Evolutionary conservation across 2,797 vertebrate genomes (phyloP).

Genomic region (Pipistrellus pipistrellus): DNA sequence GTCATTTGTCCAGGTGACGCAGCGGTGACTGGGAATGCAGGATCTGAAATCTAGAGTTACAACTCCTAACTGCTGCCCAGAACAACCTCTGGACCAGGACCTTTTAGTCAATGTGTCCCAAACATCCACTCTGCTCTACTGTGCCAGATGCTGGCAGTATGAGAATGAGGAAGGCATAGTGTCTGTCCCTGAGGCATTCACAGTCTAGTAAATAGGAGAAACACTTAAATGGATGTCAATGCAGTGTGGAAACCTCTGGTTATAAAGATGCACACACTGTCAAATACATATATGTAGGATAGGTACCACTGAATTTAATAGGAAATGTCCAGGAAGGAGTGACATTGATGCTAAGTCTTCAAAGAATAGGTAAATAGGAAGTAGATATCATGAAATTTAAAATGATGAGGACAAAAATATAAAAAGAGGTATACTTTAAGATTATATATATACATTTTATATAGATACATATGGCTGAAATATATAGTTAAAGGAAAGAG

Average conservation of each 20-base stretch:
- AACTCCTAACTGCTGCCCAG: fast-evolving
- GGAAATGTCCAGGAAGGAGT: background rate
- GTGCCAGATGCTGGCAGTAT: background rate
- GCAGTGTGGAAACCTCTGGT: too few relatives aligned
- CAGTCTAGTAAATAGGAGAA: background rate
- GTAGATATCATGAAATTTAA: background rate
- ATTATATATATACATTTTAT: too few relatives aligned
- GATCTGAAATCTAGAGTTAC: background rate
- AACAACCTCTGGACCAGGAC: background rate
- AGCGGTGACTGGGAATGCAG: background rate
- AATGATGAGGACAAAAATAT: background rate
- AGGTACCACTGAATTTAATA: background rate
- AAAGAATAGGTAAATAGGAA: background rate
- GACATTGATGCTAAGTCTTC: background rate
- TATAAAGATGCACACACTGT: background rate
- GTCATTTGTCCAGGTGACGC: background rate
- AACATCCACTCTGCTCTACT: background rate
- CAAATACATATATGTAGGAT: background rate
- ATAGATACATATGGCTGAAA: background rate
- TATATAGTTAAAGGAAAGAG: background rate
- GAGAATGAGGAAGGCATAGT: background rate
- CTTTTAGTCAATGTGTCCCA: fast-evolving
- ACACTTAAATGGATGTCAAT: background rate
- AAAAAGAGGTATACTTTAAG: background rate
- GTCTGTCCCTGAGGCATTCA: background rate